Conservation (phyloP, 2,888 invertebrate genomes). For the Xylota segnis region DNA sequence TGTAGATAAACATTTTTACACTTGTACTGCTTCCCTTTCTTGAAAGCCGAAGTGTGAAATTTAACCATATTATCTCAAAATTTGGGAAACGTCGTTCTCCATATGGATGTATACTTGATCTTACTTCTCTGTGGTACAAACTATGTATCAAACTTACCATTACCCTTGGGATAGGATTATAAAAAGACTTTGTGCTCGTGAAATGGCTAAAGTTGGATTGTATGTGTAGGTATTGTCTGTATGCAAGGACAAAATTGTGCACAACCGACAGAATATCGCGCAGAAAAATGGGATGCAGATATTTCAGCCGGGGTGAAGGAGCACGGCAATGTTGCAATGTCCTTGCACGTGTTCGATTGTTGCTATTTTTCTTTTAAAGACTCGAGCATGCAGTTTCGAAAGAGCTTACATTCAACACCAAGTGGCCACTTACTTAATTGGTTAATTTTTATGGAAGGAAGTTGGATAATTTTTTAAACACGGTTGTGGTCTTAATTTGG, state of each 20-base stretch:
- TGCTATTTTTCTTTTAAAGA: constrained; percentile 17
- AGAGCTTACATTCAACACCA: background rate
- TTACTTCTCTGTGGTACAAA: too few species aligned
- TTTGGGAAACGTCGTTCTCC: too few species aligned
- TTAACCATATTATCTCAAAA: too few species aligned
- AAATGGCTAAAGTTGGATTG: constrained; percentile 64
- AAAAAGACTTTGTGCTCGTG: constrained; percentile 28
- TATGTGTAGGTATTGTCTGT: background rate
- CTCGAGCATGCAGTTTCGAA: constrained; percentile 37
- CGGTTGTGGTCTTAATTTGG: constrained; percentile 33
- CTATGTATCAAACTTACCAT: too few species aligned
- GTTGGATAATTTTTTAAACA: constrained; percentile 24
- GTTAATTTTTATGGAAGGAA: constrained; percentile 18
- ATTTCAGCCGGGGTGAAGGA: background rate
- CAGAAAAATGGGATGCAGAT: constrained; percentile 39
- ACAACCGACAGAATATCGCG: constrained; percentile 47
- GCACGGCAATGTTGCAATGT: constrained; percentile 32
- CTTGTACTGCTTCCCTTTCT: too few species aligned
- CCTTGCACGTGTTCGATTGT: constrained; percentile 52
- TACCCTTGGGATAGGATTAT: too few species aligned
- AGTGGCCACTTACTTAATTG: constrained; percentile 63
- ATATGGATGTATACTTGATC: too few species aligned
- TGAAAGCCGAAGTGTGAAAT: too few species aligned
- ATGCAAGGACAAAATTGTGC: constrained; percentile 58
- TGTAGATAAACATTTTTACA: too few species aligned